These are phyloP conservation scores for Himalopsyche phryganea DNA, from an alignment of 1,140 invertebrate genomes.

Conservation along the genomic window DNA sequence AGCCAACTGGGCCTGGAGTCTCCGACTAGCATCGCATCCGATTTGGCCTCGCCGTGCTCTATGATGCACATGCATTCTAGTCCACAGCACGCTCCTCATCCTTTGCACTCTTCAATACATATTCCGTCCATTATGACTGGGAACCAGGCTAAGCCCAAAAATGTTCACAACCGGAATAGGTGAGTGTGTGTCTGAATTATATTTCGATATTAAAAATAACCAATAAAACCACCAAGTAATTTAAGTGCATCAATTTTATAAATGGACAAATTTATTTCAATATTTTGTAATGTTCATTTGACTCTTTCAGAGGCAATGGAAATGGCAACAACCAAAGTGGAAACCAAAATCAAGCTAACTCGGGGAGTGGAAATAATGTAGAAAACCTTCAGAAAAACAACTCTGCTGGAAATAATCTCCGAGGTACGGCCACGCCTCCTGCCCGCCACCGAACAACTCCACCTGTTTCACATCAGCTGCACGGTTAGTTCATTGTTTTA, in stretches of 20 bases:
- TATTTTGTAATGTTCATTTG: too few relatives aligned
- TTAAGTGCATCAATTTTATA: too few relatives aligned
- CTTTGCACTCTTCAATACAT: conserved; percentile 62
- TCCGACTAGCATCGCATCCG: conserved; percentile 80
- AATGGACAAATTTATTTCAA: too few relatives aligned
- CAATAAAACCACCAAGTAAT: too few relatives aligned
- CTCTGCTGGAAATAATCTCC: conserved; percentile 30
- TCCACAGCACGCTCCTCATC: conserved; percentile 54
- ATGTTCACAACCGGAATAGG: conserved; percentile 55
- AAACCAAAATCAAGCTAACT: conserved; percentile 23
- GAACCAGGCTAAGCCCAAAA: conserved; percentile 54
- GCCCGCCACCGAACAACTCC: conserved; percentile 47
- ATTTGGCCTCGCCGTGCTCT: conserved; percentile 74
- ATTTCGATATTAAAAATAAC: too few relatives aligned
- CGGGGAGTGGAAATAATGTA: conserved; percentile 8
- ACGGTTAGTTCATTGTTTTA: conserved; percentile 34
- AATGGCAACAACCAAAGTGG: conserved; percentile 32
- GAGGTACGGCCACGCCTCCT: conserved; percentile 42
- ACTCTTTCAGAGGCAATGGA: conserved; percentile 31
- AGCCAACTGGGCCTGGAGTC: conserved; percentile 80
- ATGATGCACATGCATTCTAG: conserved; percentile 61
- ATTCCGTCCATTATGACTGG: conserved; percentile 55
- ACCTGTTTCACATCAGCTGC: conserved; percentile 42
- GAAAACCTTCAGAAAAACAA: conserved; percentile 29
- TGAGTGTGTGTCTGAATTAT: conserved; percentile 34